Evolutionary conservation across 1,140 invertebrate species (phyloP), one percentile per base, ranked within the genome.

Genomic region (Philopotamus ludificatus): DNA sequence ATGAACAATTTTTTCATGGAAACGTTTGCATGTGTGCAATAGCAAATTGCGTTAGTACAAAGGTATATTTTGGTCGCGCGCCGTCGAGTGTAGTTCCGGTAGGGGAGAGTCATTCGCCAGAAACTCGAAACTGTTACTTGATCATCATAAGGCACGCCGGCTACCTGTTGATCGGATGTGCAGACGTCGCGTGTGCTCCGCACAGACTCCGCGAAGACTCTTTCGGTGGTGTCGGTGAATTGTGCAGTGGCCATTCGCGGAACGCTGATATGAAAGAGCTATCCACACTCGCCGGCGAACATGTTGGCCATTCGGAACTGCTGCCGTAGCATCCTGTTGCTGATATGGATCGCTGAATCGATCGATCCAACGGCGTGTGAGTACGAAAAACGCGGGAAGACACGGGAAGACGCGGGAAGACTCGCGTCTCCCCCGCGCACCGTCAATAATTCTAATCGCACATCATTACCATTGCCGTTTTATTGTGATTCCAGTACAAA

Each of bases 61-160:
- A 69, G 67, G 67, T 65, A 63, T 60, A 54, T 63, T 65, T 65
- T 47, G 66, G 69, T 70, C 59, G 58, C 69, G 69, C 65, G 59
- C 69, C 59, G 69, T 58, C 69, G 55, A 70, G 51, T 68, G 66
- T 59, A 55, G 62, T 70, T 70, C 69, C 69, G 65, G 69, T 68
- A 59, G 68, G 69, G 65, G 59, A 61, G 44, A 60, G 57, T 60
- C 57, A 39, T 60, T 60, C 42, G 39, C 57, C 57, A 60, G 57
- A 60, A 60, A 57, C 12, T 18, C 26, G 26, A 60, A 60, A 60
- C 57, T 60, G 57, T 60, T 60, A 60, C 42, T 58, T 23, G 55
- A 16, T 23, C 18, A 39, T 58, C 54, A 60, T 60, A 60, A 28
- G 15, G 21, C 57, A 60, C 57, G 54, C 8, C 39, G 54, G 54